Base-by-base conservation (phyloP, 1,140 invertebrate species). In the Nasonia longicornis region DNA sequence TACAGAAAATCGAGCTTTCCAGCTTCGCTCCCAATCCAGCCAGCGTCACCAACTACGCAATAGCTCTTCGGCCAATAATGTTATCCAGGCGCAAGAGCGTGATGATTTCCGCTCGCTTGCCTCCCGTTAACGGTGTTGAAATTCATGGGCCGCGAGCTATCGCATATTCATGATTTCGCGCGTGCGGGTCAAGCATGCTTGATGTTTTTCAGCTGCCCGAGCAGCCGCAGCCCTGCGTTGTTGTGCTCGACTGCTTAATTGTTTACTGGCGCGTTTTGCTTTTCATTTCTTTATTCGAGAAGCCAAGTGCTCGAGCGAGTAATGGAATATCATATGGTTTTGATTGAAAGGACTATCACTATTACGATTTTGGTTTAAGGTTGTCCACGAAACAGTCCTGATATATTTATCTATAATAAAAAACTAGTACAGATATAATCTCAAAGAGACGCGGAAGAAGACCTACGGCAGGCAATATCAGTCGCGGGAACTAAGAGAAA, bases 41-140 rank as follows among this genome's bases (percentile, higher is more conserved):
- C 10, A 7, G 16, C 20, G 3, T 7, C 20, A 7, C 16, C 20
- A 2, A 7, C 16, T 6, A 1, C 7, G 38, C 38, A 10, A 71
- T 70, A 70, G 31, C 26, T 67, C 22, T 26, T 67, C 26, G 69
- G 7, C 26, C n/a, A 26, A 31, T 71, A 71, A 71, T 42, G 69
- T 38, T 42, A 42, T 71, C 35, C 31, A 12, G 35, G 14, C 16
- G 6, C 3, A 22, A 26, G 38, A 7, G 66, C 11, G n/a, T 29
- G 69, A 71, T 71, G 35, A 71, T 71, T 71, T 71, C 26, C 26
- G 66, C 29, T 12, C 66, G 52, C 52, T 16, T 58, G 52, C 66
- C 4, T 67, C 1, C 10, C 8, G 6, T n/a, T 22, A 6, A 35
- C 22, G n/a, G 8, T n/a, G 26, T 22, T 11, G 66, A 67, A 67